Evolutionary conservation across 2,797 vertebrate species (phyloP).

Genomic region (Bradypodion ventrale): DNA sequence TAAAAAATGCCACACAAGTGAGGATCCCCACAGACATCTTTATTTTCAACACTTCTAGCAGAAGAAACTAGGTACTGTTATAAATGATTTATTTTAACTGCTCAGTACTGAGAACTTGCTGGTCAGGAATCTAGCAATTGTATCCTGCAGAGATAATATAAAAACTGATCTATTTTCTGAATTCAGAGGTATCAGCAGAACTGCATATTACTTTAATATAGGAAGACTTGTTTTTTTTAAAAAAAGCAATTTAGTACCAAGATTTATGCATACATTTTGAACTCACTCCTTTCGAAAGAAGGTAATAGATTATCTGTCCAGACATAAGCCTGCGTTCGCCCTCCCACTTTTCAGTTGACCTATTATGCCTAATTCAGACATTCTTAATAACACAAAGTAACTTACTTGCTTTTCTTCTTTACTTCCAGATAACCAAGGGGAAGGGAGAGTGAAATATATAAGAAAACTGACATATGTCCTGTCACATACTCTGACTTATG

Average conservation of each 20-base stretch:
- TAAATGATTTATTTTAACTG: background rate
- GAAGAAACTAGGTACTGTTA: background rate
- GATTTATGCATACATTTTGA: background rate
- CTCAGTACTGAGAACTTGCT: background rate
- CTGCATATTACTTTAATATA: background rate
- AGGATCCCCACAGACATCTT: background rate
- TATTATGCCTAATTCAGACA: background rate
- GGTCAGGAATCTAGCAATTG: background rate
- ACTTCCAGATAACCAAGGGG: background rate
- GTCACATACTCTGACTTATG: background rate
- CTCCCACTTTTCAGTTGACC: background rate
- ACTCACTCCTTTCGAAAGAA: background rate
- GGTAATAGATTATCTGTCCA: background rate
- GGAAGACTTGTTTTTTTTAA: background rate
- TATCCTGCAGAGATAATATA: background rate
- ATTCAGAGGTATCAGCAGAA: no score
- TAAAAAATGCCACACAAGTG: background rate
- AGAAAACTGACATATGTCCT: background rate
- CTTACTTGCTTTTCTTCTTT: background rate
- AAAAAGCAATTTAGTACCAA: background rate
- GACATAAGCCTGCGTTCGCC: background rate
- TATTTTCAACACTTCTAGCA: background rate
- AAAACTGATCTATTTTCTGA: background rate
- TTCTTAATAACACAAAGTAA: background rate
- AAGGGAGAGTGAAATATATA: background rate